Percentiles rank a stretch among this genome's conserved stretches.
Conservation (phyloP, 2,888 invertebrate genomes). For the Lepidonotus clava region DNA sequence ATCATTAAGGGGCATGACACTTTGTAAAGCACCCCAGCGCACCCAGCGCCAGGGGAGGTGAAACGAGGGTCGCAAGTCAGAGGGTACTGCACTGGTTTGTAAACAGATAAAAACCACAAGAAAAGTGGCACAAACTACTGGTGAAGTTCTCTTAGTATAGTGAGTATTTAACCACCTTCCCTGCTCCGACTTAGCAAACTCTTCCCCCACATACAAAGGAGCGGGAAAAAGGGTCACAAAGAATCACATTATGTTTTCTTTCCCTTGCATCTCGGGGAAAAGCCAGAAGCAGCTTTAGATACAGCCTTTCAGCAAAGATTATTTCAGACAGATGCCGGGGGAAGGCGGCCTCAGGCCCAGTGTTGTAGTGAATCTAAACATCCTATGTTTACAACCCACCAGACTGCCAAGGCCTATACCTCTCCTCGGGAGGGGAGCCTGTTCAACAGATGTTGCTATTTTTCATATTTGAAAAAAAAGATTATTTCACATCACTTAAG, state of each 20-base stretch:
- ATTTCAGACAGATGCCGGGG: not conserved
- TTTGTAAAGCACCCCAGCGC: no score
- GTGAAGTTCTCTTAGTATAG: no score
- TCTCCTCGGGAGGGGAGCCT: not conserved
- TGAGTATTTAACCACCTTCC: no score
- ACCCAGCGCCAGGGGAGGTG: no score
- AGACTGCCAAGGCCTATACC: not conserved
- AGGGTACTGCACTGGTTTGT: no score
- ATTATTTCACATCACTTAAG: no score
- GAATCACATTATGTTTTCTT: constrained; percentile 1
- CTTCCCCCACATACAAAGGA: not conserved
- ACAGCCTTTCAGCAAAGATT: not conserved
- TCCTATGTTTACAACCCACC: not conserved
- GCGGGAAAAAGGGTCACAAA: no score
- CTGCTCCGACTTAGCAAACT: not conserved
- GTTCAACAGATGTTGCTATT: constrained; percentile 2
- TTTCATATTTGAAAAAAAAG: no score
- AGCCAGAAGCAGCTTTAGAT: not conserved
- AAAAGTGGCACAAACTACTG: no score
- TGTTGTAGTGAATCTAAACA: not conserved
- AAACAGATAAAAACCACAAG: no score
- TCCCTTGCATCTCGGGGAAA: not conserved
- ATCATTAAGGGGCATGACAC: no score
- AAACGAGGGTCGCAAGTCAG: no score
- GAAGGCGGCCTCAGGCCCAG: not conserved